Base-by-base conservation (phyloP, 2,797 vertebrate species). In the Melanotaenia parkinsoni region DNA sequence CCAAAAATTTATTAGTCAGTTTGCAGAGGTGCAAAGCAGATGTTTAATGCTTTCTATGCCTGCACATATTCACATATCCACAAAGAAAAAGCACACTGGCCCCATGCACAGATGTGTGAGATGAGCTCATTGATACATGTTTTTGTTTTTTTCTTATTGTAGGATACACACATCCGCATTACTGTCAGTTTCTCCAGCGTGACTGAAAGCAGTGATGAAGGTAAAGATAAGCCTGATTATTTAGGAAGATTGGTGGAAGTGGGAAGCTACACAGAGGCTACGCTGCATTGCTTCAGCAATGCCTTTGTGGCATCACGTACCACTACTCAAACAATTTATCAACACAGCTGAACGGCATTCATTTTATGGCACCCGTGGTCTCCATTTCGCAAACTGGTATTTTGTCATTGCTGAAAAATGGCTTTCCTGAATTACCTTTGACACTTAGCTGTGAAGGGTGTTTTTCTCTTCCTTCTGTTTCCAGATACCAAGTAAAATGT, bases 141-240 rank as follows among this genome's bases (percentile, higher is more conserved):
- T 33, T 33, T 33, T 33, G 30, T 79, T 30, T 24, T 2, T 75
- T 69, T 75, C 60, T 66, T 69, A 51, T 37, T 71, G 38, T 12
- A 38, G 10, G 1, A 28, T 16, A 60, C 47, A 65, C 37, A 47
- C 54, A 59, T n/a, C 20, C 20, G 45, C 62, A 56, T 68, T 58
- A 60, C 50, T 1, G 50, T 76, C 79, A 80, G 66, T 45, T 77
- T 85, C 83, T 78, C 78, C 76, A 86, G 69, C 68, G 67, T 93
- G 82, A 90, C 64, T 87, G 84, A 81, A 84, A 89, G 82, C 74
- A 47, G 74, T 71, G 84, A 88, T 88, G 84, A 79, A 84, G 82
- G 79, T 83, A 76, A 83, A 80, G 83, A 91, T 91, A 89, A 93
- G 85, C 64, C 78, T 90, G 89, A 93, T 92, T 86, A 83, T 92